Percentiles rank a stretch among this genome's conserved stretches.
Conservation (phyloP, 2,797 vertebrate genomes). For the Gymnopithys bicolor region DNA sequence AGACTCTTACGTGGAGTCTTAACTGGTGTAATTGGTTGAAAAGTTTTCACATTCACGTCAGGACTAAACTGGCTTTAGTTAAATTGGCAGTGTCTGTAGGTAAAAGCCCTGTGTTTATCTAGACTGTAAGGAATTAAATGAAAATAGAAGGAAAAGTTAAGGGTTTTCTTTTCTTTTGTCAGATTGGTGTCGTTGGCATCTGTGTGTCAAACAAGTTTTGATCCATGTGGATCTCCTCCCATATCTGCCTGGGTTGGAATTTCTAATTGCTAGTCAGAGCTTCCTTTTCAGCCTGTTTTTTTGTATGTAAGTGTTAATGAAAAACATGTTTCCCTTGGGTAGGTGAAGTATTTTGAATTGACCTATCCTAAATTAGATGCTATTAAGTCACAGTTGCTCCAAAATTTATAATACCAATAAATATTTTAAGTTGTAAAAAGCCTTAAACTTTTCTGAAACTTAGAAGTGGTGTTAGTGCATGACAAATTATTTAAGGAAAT, state of each 20-base stretch:
- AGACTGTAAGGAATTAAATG: constrained; percentile 54
- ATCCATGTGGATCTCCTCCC: constrained; percentile 71
- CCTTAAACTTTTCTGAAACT: constrained; percentile 24
- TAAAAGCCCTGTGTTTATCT: constrained; percentile 43
- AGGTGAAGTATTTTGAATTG: constrained; percentile 49
- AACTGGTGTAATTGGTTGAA: not conserved
- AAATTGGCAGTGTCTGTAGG: not conserved
- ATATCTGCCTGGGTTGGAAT: constrained; percentile 69
- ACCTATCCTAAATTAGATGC: constrained; percentile 51
- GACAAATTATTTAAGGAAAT: constrained; percentile 5
- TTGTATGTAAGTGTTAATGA: constrained; percentile 72
- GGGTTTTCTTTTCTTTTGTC: constrained; percentile 69
- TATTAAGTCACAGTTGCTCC: constrained; percentile 23
- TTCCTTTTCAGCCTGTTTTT: constrained; percentile 72
- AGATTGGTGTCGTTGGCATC: constrained; percentile 72
- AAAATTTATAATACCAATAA: not conserved
- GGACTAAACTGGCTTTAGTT: not conserved
- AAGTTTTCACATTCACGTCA: not conserved
- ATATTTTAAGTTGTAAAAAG: constrained; percentile 1
- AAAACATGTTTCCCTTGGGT: constrained; percentile 62
- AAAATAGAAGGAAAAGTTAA: constrained; percentile 57
- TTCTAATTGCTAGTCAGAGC: constrained; percentile 70
- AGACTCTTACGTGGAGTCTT: not conserved
- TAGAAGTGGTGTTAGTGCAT: constrained; percentile 43
- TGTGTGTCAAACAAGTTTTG: constrained; percentile 72